Base-by-base conservation (phyloP, 1,140 invertebrate species). In the Brachionus rubens region DNA sequence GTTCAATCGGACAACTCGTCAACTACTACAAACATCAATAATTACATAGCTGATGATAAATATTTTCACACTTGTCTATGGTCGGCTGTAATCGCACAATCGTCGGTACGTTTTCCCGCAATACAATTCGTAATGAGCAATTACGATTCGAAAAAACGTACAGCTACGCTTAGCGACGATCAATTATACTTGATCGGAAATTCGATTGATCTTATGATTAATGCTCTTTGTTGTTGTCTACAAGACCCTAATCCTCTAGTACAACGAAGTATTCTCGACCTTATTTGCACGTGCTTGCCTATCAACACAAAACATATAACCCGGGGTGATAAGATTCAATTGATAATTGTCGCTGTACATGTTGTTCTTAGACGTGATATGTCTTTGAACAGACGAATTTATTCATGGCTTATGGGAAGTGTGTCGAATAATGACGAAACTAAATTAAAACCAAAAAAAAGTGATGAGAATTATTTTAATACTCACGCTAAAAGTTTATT, bases 61-160 rank as follows among this genome's bases (percentile, higher is more conserved):
- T 90, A 90, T 80, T 95, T 94, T 84, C 95, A 93, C 83, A 90
- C 90, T 0, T 92, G 91, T 80, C 84, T 96, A 1, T 96, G 93
- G 93, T 90, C 94, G 78, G 86, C 85, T 81, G 87, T 94, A 21
- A 87, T 90, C 30, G 90, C 90, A 30, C 92, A 92, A 86, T 90
- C 91, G 21, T 88, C 88, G 5, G 90, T 94, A n/a, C 87, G 93
- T 54, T 85, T 94, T 77, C 91, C 91, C 4, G 93, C 91, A 16
- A 90, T 93, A 77, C 89, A 88, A 21, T 95, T 91, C 82, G 88
- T 93, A 33, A 85, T 92, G 67, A 86, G 87, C 19, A 92, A 94
- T 84, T 94, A 91, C 79, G 92, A 93, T 81, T 90, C 90, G 80
- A 91, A 90, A 79, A 82, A 90, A 76, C 86, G 16, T 43, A 24